Evolutionary conservation across 2,113 vertebrate genomes (phyloP).

Genomic region (Erythrocercus mccallii): DNA sequence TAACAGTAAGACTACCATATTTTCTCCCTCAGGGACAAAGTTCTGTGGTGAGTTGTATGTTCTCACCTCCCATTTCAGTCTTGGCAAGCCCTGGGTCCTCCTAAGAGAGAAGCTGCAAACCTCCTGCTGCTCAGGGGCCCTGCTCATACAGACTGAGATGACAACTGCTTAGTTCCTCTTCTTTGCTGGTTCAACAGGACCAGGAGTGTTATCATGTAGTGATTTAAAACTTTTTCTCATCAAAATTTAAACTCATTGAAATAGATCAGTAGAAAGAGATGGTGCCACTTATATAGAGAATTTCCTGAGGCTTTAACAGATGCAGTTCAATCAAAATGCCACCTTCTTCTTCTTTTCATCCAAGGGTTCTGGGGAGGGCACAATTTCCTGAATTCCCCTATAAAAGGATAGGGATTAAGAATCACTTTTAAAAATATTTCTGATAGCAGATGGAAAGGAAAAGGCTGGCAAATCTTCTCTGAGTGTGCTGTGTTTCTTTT

Average conservation of each 20-base stretch:
- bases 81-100: not conserved
- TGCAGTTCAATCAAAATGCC: not conserved
- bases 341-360: not conserved
- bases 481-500: not conserved
- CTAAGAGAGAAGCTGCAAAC: not conserved
- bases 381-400: not conserved
- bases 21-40: not conserved
- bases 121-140: not conserved
- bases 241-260: not conserved
- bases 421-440: not conserved
- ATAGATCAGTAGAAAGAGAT: not conserved
- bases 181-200: not conserved
- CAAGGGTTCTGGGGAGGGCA: not conserved
- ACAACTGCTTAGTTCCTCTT: not conserved
- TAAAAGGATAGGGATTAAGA: not conserved
- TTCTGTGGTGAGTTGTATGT: not conserved
- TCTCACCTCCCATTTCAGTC: not conserved
- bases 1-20: not conserved
- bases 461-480: not conserved
- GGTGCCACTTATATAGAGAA: not conserved
- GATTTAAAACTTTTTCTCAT: not conserved
- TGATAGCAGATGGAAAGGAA: not conserved
- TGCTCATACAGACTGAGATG: not conserved
- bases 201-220: not conserved
- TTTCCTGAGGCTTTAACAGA: not conserved